These are phyloP conservation scores for Cochlearius cochlearius DNA, from an alignment of 2,113 vertebrate species.

Conservation along the genomic window DNA sequence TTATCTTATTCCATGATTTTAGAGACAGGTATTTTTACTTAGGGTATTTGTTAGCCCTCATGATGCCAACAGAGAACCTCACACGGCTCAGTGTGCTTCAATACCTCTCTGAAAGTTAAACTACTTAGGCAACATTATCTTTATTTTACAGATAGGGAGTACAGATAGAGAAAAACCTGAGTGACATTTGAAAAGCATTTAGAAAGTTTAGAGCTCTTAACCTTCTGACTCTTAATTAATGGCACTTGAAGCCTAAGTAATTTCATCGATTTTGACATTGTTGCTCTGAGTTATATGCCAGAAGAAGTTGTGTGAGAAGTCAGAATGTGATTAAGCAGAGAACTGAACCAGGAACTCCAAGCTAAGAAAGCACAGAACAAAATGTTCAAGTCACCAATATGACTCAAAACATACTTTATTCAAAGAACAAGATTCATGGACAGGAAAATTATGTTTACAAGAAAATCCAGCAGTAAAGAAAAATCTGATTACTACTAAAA, in stretches of 20 bases:
- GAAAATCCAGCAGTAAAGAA: neutral
- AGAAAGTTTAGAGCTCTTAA: neutral
- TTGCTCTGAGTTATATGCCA: neutral
- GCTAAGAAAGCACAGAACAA: neutral
- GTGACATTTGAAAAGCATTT: neutral
- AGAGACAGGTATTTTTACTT: neutral
- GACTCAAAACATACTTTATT: slow-evolving; percentile 50
- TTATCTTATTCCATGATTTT: neutral
- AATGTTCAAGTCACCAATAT: neutral
- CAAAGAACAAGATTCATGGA: neutral
- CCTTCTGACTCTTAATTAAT: neutral
- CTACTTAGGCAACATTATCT: neutral
- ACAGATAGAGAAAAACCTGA: neutral
- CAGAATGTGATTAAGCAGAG: neutral
- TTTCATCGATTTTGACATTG: neutral
- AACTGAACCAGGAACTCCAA: neutral
- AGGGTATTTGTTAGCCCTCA: neutral
- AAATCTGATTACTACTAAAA: neutral
- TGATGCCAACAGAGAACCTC: neutral
- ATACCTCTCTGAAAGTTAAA: neutral
- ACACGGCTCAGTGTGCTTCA: neutral
- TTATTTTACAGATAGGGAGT: neutral
- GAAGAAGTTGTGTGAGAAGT: neutral
- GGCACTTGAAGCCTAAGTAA: neutral
- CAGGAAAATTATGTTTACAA: neutral